Evolutionary conservation across 2,113 vertebrate species (phyloP), one percentile per base, ranked within the genome.

Genomic region (Triplophysa tibetana): DNA sequence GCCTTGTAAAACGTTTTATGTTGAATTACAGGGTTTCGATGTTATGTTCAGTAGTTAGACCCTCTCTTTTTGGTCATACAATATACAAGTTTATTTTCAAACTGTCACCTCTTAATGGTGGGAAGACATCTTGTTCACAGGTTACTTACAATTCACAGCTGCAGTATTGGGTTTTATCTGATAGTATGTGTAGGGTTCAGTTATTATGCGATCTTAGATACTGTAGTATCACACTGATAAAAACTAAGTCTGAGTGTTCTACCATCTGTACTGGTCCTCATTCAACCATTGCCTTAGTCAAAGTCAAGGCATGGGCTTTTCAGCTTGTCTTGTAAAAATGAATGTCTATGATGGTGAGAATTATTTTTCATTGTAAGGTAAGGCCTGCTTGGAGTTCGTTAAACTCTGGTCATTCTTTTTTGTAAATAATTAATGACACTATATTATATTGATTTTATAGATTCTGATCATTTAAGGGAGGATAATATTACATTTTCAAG

Each of bases 231-330:
- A 48, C 9, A 41, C 70, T 81, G 67, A 62, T 50, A 29, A 52
- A 58, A 7, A 33, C 61, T 45, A 2, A 81, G 5, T n/a, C 69
- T 70, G 23, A 78, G 41, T 14, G 38, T 8, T 73, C 38, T 58
- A 52, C 60, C 14, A 70, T 70, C 60, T 83, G 78, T 52, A 77
- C 26, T 2, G 11, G 58, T 63, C 8, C 29, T 72, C 68, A 73
- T 62, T 52, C 63, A 54, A 29, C 41, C 14, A 9, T 63, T 11
- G 75, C 19, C 21, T 54, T 60, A 33, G 0, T 52, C 70, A 67
- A 21, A 78, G 21, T n/a, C 68, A 61, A 12, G 52, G 61, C 17
- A 24, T 75, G 79, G 79, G 64, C 63, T 75, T 81, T 81, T 76
- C 83, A 81, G 58, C 13, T 62, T 26, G 56, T 29, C 29, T 63